Conservation (phyloP, 2,888 invertebrate species). For the Ichneumoninae sp. region DNA sequence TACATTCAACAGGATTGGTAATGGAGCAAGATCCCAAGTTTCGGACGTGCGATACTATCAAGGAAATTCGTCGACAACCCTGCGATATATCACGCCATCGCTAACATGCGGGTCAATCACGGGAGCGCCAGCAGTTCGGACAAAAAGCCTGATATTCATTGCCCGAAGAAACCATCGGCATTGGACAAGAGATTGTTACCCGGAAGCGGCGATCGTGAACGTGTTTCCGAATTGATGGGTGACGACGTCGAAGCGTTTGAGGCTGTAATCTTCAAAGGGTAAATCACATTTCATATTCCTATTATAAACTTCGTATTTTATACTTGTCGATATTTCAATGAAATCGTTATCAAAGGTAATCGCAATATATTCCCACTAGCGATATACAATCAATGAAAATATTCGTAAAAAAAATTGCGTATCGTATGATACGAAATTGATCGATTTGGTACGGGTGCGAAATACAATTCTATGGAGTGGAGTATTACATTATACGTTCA, state of each 20-base stretch:
- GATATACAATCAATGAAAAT: neutral
- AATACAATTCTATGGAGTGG: slow-evolving; percentile 4
- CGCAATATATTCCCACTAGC: neutral
- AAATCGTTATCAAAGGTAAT: neutral
- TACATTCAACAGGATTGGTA: neutral
- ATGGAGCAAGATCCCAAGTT: neutral
- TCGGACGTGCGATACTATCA: neutral
- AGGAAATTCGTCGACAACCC: neutral
- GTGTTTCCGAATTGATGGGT: too few relatives aligned
- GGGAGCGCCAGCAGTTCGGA: too few relatives aligned
- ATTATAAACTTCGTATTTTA: neutral
- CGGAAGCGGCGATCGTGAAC: neutral
- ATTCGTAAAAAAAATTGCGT: neutral
- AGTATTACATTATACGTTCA: slow-evolving; percentile 53
- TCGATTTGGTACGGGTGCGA: neutral
- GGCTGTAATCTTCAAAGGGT: neutral
- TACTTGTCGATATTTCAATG: neutral
- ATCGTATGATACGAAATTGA: neutral
- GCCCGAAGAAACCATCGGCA: too few relatives aligned
- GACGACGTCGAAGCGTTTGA: too few relatives aligned
- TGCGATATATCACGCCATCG: neutral
- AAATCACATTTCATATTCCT: neutral
- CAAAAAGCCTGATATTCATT: too few relatives aligned
- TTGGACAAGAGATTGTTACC: neutral
- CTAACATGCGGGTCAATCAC: neutral